Evolutionary conservation across 2,797 vertebrate species (phyloP).

Genomic region (Microcaecilia unicolor): DNA sequence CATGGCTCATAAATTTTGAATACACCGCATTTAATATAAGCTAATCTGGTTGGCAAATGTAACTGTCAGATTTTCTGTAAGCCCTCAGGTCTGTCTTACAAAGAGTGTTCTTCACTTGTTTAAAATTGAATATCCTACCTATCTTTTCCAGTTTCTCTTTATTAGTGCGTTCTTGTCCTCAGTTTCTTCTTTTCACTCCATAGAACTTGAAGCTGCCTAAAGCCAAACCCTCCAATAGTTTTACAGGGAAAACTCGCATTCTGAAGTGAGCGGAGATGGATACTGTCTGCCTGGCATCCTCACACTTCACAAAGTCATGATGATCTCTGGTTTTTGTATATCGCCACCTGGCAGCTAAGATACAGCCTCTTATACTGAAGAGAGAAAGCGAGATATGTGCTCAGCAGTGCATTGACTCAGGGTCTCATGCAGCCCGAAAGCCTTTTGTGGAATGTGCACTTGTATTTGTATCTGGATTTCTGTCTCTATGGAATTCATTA

Average conservation of each 20-base stretch:
- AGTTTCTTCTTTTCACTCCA: constrained; percentile 4
- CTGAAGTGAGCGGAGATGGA: constrained; percentile 45
- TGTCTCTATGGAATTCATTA: not conserved
- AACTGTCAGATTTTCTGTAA: no score
- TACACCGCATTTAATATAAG: no score
- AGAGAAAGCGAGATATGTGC: constrained; percentile 25
- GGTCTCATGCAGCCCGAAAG: constrained; percentile 34
- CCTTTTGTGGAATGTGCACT: constrained; percentile 28
- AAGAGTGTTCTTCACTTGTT: not conserved
- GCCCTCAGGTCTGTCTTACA: no score
- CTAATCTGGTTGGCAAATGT: no score
- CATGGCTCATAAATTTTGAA: no score
- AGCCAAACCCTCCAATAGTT: constrained; percentile 21
- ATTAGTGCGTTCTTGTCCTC: constrained; percentile 11
- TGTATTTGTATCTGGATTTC: not conserved
- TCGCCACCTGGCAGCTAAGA: constrained; percentile 39
- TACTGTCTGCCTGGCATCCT: constrained; percentile 53
- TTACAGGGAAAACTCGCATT: constrained; percentile 47
- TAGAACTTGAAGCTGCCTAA: no score
- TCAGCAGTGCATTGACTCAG: constrained; percentile 20
- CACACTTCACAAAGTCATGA: constrained; percentile 44
- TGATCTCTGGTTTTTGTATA: constrained; percentile 50
- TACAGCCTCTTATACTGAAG: constrained; percentile 38
- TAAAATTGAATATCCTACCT: no score
- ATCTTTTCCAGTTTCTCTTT: no score